phyloP scores from a whole-genome alignment of 2,113 vertebrate genomes.

The Pterophyllum scalare region DNA sequence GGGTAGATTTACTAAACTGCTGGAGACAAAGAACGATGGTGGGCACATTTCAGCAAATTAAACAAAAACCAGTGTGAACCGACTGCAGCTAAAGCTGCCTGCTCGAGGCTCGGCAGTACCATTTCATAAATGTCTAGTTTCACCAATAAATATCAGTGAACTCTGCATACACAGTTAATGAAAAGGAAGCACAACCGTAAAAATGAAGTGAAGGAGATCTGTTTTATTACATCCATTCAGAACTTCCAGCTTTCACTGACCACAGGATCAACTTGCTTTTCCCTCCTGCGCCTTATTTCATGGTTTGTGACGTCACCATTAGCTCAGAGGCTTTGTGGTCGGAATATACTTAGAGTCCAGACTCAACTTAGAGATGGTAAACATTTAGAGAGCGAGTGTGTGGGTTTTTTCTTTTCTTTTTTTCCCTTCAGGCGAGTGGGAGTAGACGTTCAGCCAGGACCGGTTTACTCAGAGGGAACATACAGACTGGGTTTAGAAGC shows the following conservation, averaged over 20 bases:
- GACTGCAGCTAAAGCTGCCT: background rate
- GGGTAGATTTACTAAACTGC: too few species aligned
- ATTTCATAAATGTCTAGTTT: background rate
- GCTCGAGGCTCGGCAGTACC: background rate
- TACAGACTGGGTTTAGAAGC: background rate
- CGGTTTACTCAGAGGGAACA: background rate
- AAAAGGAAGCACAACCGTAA: background rate
- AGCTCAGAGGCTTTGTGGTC: conserved; percentile 35
- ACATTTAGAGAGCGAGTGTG: conserved; percentile 9
- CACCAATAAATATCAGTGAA: background rate
- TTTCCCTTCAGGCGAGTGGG: background rate
- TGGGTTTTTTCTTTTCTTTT: conserved; percentile 1
- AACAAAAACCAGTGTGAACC: background rate
- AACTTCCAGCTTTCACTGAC: conserved; percentile 3
- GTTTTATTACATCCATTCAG: background rate
- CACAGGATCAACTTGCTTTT: conserved; percentile 15
- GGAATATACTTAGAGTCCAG: conserved; percentile 50
- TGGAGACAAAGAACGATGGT: too few species aligned
- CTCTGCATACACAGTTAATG: background rate
- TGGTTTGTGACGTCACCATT: conserved; percentile 1
- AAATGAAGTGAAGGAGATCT: background rate
- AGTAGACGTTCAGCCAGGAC: conserved; percentile 20
- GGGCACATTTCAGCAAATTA: background rate
- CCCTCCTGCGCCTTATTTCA: background rate
- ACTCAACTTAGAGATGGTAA: conserved; percentile 23